A percentile compares a stretch with the other conserved stretches of the same genome.
Conservation (phyloP, 2,888 invertebrate genomes). For the Eupithecia centaureata region DNA sequence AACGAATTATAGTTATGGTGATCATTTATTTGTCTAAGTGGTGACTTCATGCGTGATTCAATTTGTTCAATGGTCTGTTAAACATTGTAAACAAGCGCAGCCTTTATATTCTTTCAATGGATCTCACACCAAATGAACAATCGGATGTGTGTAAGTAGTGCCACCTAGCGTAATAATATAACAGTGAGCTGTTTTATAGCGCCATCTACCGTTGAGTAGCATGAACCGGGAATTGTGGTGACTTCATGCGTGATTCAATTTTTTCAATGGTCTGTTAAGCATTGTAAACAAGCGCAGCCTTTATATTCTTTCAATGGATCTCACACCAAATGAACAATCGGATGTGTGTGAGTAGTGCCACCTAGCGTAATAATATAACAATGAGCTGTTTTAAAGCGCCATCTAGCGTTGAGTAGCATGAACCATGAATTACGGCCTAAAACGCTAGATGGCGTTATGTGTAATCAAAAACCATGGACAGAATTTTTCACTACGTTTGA, state of each 20-base stretch:
- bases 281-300: neutral
- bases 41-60: slow-evolving; percentile 10
- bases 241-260: slow-evolving; percentile 14
- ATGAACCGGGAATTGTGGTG: slow-evolving; percentile 37
- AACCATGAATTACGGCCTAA: neutral
- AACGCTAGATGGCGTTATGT: slow-evolving; percentile 38
- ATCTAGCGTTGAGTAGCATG: slow-evolving; percentile 45
- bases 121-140: neutral
- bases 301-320: neutral
- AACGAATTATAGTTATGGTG: neutral
- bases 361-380: slow-evolving; percentile 35
- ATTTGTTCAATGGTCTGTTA: slow-evolving; percentile 17
- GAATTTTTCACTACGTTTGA: too few relatives aligned
- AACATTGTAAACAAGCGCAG: neutral
- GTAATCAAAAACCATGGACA: too few relatives aligned
- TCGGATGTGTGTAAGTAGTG: neutral
- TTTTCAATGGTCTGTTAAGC: slow-evolving; percentile 14
- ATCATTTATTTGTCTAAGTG: slow-evolving; percentile 1
- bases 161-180: slow-evolving; percentile 40
- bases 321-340: neutral
- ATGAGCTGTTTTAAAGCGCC: slow-evolving; percentile 27
- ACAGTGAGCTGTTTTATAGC: slow-evolving; percentile 12
- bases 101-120: neutral
- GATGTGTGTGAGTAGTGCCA: slow-evolving; percentile 27
- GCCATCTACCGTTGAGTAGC: slow-evolving; percentile 47